Percentiles rank a stretch among this genome's conserved stretches.
phyloP scores from a whole-genome alignment of 64 coral and sea anemone species.

The Montipora foliosa region DNA sequence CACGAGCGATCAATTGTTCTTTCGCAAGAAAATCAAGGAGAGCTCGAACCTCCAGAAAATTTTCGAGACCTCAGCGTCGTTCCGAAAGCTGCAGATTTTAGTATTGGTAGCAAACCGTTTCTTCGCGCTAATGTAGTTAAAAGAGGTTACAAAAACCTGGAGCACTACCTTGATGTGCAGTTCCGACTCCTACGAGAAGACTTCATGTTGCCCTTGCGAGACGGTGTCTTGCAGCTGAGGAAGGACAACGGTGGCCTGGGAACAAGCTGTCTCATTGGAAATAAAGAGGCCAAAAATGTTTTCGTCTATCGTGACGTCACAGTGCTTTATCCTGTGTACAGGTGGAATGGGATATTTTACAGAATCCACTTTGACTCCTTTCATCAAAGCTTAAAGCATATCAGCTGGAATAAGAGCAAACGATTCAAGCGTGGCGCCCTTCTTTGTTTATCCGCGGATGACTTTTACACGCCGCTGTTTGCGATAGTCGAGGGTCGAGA shows the following conservation, averaged over 20 bases:
- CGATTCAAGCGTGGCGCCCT: slow-evolving; percentile 83
- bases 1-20: background rate
- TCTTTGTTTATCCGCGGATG: slow-evolving; percentile 79
- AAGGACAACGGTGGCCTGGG: background rate
- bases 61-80: slow-evolving; percentile 68
- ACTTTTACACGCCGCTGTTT: slow-evolving; percentile 68
- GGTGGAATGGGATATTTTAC: slow-evolving; percentile 70
- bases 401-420: slow-evolving; percentile 80
- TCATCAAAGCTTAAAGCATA: slow-evolving; percentile 20
- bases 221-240: slow-evolving; percentile 50
- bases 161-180: slow-evolving; percentile 95
- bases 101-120: slow-evolving; percentile 44
- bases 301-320: slow-evolving; percentile 65
- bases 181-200: slow-evolving; percentile 92
- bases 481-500: slow-evolving; percentile 84
- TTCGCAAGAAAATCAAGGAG: background rate
- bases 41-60: slow-evolving; percentile 60
- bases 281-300: slow-evolving; percentile 23
- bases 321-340: slow-evolving; percentile 72
- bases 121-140: slow-evolving; percentile 78
- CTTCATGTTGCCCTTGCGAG: slow-evolving; percentile 79
- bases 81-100: slow-evolving; percentile 60
- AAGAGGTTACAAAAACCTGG: slow-evolving; percentile 46
- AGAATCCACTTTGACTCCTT: slow-evolving; percentile 63
- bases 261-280: background rate